Base-by-base conservation (phyloP, 2,113 vertebrate species). In the Nesogale talazaci region DNA sequence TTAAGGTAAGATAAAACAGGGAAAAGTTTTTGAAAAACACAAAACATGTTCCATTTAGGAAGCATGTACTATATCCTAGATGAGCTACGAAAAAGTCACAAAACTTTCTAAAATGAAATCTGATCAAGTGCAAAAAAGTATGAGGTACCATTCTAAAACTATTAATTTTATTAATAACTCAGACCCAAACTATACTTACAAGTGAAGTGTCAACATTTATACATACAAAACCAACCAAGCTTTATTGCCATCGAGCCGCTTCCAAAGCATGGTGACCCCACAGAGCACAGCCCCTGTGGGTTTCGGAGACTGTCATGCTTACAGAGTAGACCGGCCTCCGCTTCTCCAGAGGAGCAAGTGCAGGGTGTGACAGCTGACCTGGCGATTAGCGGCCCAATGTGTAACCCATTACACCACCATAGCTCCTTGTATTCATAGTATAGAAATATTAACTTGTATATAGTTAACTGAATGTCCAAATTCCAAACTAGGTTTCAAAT, bases 401-500 rank as follows among this genome's bases (percentile, higher is more conserved):
- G 46, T 52, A 52, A 52, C 46, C 46, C 46, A 52, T 52, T 52
- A 52, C 46, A 52, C 46, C 46, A 52, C 4, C n/a, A 15, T 16
- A 34, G 34, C 15, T 70, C n/a, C 69, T 70, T 70, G 15, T n/a
- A n/a, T n/a, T n/a, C n/a, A n/a, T n/a, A n/a, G n/a, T n/a, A n/a
- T n/a, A n/a, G n/a, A n/a, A n/a, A n/a, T n/a, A n/a, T n/a, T n/a
- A n/a, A n/a, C n/a, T n/a, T n/a, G n/a, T n/a, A n/a, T n/a, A n/a
- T n/a, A 93, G 94, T 87, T 38, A 83, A 72, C 15, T 52, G 67
- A 61, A 1, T 79, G 88, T 83, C 63, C 92, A 78, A 91, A 91
- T 75, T 85, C 80, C 84, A 94, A 95, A 83, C 77, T 80, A 91
- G 83, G 42, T 52, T 81, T 81, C 17, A 96, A 4, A 78, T 61